A percentile compares a stretch with the other conserved stretches of the same genome.
phyloP scores from a whole-genome alignment of 1,140 invertebrate species.

The Brachionus calyciflorus region DNA sequence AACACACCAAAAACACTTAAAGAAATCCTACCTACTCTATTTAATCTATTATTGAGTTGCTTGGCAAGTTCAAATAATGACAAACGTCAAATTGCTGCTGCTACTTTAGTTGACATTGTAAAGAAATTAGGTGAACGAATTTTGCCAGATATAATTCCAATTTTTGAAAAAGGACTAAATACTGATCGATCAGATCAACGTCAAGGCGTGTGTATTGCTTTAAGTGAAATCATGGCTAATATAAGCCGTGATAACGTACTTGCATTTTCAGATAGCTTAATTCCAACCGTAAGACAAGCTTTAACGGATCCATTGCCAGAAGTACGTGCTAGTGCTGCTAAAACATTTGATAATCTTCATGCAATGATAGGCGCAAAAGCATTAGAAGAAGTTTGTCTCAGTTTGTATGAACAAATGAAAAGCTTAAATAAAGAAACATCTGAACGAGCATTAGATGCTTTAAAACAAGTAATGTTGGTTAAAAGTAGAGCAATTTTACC shows the following conservation, averaged over 20 bases:
- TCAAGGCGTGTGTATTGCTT: slow-evolving; percentile 94
- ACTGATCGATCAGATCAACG: slow-evolving; percentile 85
- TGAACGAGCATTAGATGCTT: slow-evolving; percentile 75
- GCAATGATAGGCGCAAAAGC: slow-evolving; percentile 86
- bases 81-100: slow-evolving; percentile 87
- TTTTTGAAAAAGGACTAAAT: slow-evolving; percentile 85
- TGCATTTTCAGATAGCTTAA: slow-evolving; percentile 76
- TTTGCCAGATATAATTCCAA: slow-evolving; percentile 94
- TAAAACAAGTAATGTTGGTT: slow-evolving; percentile 92
- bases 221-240: slow-evolving; percentile 95
- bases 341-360: slow-evolving; percentile 93
- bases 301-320: slow-evolving; percentile 86
- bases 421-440: neutral
- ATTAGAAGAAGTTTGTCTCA: slow-evolving; percentile 75
- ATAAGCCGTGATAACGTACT: slow-evolving; percentile 84
- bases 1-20: slow-evolving; percentile 92
- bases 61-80: slow-evolving; percentile 91
- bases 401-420: slow-evolving; percentile 8
- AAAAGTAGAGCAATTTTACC: slow-evolving; percentile 91
- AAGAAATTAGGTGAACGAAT: slow-evolving; percentile 95
- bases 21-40: slow-evolving; percentile 91
- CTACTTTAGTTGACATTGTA: slow-evolving; percentile 93
- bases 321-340: slow-evolving; percentile 87
- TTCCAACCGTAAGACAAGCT: slow-evolving; percentile 92
- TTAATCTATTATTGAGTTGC: slow-evolving; percentile 83